phyloP scores from a whole-genome alignment of 2,888 invertebrate genomes.

The Luffia ferchaultella region DNA sequence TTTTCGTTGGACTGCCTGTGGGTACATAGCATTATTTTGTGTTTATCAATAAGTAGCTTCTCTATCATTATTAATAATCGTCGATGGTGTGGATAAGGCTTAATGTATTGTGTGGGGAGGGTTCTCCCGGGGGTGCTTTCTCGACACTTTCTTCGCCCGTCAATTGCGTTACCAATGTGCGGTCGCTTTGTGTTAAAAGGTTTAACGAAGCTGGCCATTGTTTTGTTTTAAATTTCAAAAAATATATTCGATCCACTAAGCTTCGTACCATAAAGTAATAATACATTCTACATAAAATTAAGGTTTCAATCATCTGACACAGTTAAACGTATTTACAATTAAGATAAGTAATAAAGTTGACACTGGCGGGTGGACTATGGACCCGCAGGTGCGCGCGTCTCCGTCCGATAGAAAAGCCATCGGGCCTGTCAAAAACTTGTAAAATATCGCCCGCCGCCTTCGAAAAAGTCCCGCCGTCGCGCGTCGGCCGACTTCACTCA shows the following conservation, averaged over 20 bases:
- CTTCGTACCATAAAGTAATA: not conserved
- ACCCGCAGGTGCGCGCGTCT: conserved; percentile 4
- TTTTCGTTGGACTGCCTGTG: no score
- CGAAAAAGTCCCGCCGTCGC: conserved; percentile 20
- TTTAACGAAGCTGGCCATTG: not conserved
- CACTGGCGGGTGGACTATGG: no score
- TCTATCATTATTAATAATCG: no score
- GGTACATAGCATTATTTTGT: no score
- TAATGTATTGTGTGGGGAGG: no score
- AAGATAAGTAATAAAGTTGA: no score
- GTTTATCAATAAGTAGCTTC: no score
- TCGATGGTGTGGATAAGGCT: not conserved
- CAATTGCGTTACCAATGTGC: not conserved
- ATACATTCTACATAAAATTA: not conserved
- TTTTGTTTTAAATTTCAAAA: not conserved
- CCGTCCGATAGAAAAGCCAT: conserved; percentile 59
- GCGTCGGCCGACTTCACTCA: conserved; percentile 49
- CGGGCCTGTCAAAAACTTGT: conserved; percentile 74
- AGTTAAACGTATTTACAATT: no score
- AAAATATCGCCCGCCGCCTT: conserved; percentile 68
- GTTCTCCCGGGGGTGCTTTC: no score
- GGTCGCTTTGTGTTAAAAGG: not conserved
- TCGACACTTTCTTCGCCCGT: not conserved
- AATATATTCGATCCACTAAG: not conserved
- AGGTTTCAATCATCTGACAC: no score